These are phyloP conservation scores for Tenthredo mesomela DNA, from an alignment of 2,888 invertebrate species.

Conservation along the genomic window DNA sequence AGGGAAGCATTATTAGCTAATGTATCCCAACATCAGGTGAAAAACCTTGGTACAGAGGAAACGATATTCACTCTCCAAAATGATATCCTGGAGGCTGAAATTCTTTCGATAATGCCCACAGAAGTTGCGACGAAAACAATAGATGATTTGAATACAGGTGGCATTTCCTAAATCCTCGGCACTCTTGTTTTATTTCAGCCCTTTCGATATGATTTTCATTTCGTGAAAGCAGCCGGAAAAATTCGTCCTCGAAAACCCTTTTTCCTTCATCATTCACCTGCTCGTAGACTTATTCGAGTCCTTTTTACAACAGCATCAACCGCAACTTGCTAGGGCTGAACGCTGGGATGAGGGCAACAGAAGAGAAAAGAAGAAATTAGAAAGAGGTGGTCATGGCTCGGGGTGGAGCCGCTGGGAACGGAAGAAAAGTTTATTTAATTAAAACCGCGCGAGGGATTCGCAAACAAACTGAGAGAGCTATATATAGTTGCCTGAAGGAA, in stretches of 20 bases:
- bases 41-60: not conserved
- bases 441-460: slow-evolving; percentile 43
- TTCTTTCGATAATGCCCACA: not conserved
- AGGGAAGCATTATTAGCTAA: not conserved
- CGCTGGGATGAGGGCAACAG: not conserved
- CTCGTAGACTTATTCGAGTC: not conserved
- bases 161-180: not conserved
- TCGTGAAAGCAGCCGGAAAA: not conserved
- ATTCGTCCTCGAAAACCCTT: slow-evolving; percentile 12
- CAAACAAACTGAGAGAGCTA: slow-evolving; percentile 22
- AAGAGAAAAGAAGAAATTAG: not conserved
- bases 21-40: not conserved
- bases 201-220: not conserved
- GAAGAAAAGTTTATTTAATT: slow-evolving; percentile 53
- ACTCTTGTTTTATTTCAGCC: not conserved
- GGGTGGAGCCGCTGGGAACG: slow-evolving; percentile 16
- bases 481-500: slow-evolving; percentile 19
- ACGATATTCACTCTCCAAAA: not conserved
- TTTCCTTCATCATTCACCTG: not conserved
- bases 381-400: slow-evolving; percentile 16
- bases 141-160: not conserved
- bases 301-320: not conserved
- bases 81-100: not conserved
- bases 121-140: not conserved
- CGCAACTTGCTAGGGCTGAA: not conserved